Evolutionary conservation across 2,888 invertebrate genomes (phyloP).

Genomic region (Noctua comes): DNA sequence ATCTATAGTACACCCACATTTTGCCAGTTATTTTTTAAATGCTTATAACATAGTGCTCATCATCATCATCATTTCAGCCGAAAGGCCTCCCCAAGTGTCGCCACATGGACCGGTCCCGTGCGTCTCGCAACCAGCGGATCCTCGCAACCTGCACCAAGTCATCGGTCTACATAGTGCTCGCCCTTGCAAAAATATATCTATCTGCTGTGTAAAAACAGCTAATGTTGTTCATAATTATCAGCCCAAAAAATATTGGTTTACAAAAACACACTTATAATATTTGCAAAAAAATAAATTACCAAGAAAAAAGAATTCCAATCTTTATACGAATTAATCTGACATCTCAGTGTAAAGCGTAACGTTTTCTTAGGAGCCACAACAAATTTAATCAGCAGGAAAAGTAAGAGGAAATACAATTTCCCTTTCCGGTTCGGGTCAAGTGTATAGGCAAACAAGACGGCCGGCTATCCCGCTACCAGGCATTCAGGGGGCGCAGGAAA

Average conservation of each 20-base stretch:
- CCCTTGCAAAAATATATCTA: too few relatives aligned
- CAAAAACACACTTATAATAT: background rate
- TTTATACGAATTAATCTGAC: background rate
- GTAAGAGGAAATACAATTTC: constrained; percentile 57
- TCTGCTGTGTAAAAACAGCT: too few relatives aligned
- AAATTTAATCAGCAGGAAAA: constrained; percentile 53
- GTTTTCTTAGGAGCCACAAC: constrained; percentile 41
- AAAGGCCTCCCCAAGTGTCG: too few relatives aligned
- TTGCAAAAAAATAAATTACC: background rate
- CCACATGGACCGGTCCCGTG: too few relatives aligned
- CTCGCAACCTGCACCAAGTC: too few relatives aligned
- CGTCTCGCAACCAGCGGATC: too few relatives aligned
- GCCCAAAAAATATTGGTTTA: background rate
- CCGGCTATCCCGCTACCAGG: constrained; percentile 7
- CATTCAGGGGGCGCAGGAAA: constrained; percentile 36
- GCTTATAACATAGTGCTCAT: too few relatives aligned
- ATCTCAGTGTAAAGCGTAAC: background rate
- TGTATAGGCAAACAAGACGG: constrained; percentile 48
- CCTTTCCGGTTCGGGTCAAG: constrained; percentile 52
- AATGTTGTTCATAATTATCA: background rate
- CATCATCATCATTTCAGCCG: too few relatives aligned
- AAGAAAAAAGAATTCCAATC: background rate
- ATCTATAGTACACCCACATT: background rate
- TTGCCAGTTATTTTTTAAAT: background rate
- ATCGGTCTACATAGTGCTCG: too few relatives aligned